Evolutionary conservation across 1,140 invertebrate genomes (phyloP), one percentile per base, ranked within the genome.

Genomic region (Eubasilissa regina): DNA sequence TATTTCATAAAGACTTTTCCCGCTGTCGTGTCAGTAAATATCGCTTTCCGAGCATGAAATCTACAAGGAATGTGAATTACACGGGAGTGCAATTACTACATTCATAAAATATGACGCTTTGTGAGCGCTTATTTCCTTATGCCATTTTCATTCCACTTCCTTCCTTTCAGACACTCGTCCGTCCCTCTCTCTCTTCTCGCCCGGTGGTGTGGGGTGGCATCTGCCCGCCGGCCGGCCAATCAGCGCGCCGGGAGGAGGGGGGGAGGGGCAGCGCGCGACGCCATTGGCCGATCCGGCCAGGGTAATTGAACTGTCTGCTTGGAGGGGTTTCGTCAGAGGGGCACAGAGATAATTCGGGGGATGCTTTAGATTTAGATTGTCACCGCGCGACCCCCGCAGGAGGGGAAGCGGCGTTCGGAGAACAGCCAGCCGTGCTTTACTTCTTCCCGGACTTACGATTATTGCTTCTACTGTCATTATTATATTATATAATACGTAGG

Each of bases 341-440:
- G 55, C 44, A 62, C 10, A 62, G 58, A 76, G 56, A 76, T 62
- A 76, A 60, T 60, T 44, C 43, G 25, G 12, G 72, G 74, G 55
- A 76, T 76, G 58, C 64, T 76, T 76, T 25, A 51, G 58, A 76
- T 76, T 76, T 25, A 51, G 58, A 76, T 76, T 76, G 74, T 76
- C 74, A 76, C 74, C 48, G 43, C 17, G n/a, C n/a, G 15, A 45
- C 48, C 68, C 48, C 68, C 21, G 13, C 21, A 15, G 13, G 12
- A 9, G 45, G 64, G 43, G 60, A 11, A 10, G 25, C 25, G 25
- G 6, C n/a, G 25, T 35, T 35, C 1, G 25, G 25, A 6, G 25
- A 35, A 35, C 6, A 35, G 1, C 25, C 25, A 6, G 25, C 25
- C 25, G n/a, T 64, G 25, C 17, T 11, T n/a, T n/a, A n/a, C n/a